phyloP scores from a whole-genome alignment of 2,797 vertebrate species.

The Chaenodraco wilsoni region DNA sequence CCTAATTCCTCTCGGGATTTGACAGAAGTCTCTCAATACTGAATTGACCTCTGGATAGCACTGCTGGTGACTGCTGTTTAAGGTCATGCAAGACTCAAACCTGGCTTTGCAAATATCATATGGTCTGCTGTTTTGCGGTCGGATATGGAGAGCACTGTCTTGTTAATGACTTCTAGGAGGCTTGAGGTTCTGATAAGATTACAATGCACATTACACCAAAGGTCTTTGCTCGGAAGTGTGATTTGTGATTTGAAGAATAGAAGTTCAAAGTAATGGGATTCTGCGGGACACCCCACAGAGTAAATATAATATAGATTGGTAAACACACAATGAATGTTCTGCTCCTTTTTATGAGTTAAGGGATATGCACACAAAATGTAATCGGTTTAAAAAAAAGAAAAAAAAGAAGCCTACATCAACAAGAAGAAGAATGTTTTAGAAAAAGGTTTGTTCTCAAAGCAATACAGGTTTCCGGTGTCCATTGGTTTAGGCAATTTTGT shows the following conservation, averaged over 20 bases:
- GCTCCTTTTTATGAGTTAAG: constrained; percentile 27
- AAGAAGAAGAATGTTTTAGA: constrained; percentile 22
- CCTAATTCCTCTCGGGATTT: constrained; percentile 54
- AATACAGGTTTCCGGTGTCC: constrained; percentile 43
- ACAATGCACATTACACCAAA: constrained; percentile 24
- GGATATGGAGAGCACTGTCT: constrained; percentile 17
- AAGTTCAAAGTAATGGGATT: constrained; percentile 12
- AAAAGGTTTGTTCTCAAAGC: constrained; percentile 14
- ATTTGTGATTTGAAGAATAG: constrained; percentile 19
- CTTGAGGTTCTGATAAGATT: constrained; percentile 22
- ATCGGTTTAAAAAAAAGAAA: constrained; percentile 9
- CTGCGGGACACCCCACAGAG: background rate
- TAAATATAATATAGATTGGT: constrained; percentile 3
- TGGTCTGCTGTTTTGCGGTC: constrained; percentile 45
- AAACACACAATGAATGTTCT: constrained; percentile 28
- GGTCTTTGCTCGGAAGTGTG: constrained; percentile 21
- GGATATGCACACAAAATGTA: constrained; percentile 34
- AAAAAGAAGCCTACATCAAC: constrained; percentile 19
- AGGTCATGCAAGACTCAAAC: constrained; percentile 52
- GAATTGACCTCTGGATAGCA: constrained; percentile 68
- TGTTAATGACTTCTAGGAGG: constrained; percentile 23
- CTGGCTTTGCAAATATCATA: constrained; percentile 50
- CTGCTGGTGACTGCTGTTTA: constrained; percentile 58
- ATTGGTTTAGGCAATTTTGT: constrained; percentile 13
- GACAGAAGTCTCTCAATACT: constrained; percentile 53